Base-by-base conservation (phyloP, 2,888 invertebrate species). In the Lycaena phlaeas region DNA sequence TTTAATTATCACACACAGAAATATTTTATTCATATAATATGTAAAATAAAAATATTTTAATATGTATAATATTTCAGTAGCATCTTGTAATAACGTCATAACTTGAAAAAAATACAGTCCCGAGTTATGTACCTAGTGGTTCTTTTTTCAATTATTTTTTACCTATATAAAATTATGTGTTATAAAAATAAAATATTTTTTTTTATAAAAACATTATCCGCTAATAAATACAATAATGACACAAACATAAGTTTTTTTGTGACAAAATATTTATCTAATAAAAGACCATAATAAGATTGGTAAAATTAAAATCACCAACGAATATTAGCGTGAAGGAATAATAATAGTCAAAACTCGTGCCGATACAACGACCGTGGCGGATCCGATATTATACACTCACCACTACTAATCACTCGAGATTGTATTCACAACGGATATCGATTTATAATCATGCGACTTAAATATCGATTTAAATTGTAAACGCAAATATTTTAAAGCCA, bases 301-400 rank as follows among this genome's bases (percentile, higher is more conserved):
- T 40, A 14, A 11, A 18, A 30, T 4, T 15, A 25, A 29, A 31
- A 26, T 12, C 12, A 17, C 9, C n/a, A 36, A 36, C 15, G n/a
- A 27, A 42, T 36, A 43, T 44, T 58, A 57, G 59, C 57, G 56
- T 59, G 59, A 64, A 58, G 61, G 49, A 12, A 15, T 27, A 39
- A 62, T 57, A 60, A 50, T 62, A 62, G 53, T 50, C 48, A 52
- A 62, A 44, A 68, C 74, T 71, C 73, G 76, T 73, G 76, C 68
- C 59, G 51, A 54, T 51, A 54, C 56, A 63, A 61, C 62, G 56
- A 68, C 64, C 78, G 76, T 75, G 53, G 53, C 76, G 50, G 66
- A 81, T 79, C 49, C 68, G 59, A 81, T 81, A 70, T 65, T 71
- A 70, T 74, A 81, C 82, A 79, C 65, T 69, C 60, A 62, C 73